Evolutionary conservation across 2,888 invertebrate genomes (phyloP).

Genomic region (Clusia tigrina): DNA sequence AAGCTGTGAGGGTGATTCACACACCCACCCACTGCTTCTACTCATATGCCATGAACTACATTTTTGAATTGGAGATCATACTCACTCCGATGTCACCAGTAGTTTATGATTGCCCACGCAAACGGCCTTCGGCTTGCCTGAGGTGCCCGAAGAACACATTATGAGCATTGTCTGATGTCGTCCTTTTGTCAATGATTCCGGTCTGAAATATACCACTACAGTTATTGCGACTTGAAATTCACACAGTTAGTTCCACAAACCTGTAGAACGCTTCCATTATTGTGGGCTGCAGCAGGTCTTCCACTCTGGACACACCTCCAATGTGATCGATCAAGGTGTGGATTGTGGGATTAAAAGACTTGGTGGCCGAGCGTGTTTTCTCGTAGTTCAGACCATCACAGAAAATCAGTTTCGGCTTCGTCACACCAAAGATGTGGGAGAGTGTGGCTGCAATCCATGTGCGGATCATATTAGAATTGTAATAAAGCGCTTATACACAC

Average conservation of each 20-base stretch:
- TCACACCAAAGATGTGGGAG: constrained; percentile 34
- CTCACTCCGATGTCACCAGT: too few relatives aligned
- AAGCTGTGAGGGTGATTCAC: too few relatives aligned
- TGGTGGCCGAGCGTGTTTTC: constrained; percentile 35
- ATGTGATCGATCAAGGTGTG: constrained; percentile 32
- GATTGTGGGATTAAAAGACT: constrained; percentile 37
- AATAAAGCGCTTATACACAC: not conserved
- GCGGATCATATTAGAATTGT: not conserved
- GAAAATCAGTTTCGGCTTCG: constrained; percentile 46
- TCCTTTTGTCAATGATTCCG: constrained; percentile 33
- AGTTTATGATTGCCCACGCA: constrained; percentile 35
- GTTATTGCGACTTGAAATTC: not conserved
- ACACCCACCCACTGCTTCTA: too few relatives aligned
- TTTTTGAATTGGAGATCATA: too few relatives aligned
- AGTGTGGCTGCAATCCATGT: constrained; percentile 29
- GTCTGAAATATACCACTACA: constrained; percentile 28
- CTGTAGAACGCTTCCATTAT: constrained; percentile 36
- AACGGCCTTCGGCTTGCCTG: constrained; percentile 49
- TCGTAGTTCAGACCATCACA: constrained; percentile 42
- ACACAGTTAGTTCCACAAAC: constrained; percentile 32
- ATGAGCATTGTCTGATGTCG: constrained; percentile 44
- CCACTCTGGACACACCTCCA: constrained; percentile 33
- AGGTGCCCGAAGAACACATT: constrained; percentile 51
- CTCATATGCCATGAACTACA: too few relatives aligned
- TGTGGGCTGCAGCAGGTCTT: constrained; percentile 37